Base-by-base conservation (phyloP, 1,140 invertebrate genomes). In the Cherax quadricarinatus region DNA sequence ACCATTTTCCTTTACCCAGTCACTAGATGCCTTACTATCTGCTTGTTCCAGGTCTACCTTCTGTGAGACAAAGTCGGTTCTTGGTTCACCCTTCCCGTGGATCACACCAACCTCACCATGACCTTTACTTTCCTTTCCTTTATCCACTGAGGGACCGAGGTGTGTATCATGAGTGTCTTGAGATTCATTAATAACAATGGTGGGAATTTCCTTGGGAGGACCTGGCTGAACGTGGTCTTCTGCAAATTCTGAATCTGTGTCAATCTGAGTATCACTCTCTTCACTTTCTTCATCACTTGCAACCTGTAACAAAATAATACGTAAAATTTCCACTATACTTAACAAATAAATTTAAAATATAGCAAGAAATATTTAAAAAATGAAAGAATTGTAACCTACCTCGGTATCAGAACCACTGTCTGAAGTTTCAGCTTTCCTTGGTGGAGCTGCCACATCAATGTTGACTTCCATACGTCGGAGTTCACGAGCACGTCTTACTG, bases 211-310 rank as follows among this genome's bases (percentile, higher is more conserved):
- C 18, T 94, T 94, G 0, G 92, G 89, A 0, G 94, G 94, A 24
- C 94, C 94, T 62, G 90, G 88, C 41, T 93, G 93, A 48, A 94
- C 93, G 53, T 94, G 94, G 94, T 98, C 97, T 93, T 97, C 97
- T 86, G 97, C 98, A 94, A 98, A 98, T 95, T 98, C 98, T 6
- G 98, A 98, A 94, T 98, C 98, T 0, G 98, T 98, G 80, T 97
- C 98, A 92, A 98, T 98, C 96, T 98, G 98, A 1, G 98, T 98
- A 3, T 97, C 98, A 16, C 97, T 96, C 94, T 97, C 96, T 57
- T 88, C 93, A 94, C 94, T 83, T 60, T 91, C 90, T 75, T 96
- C 96, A 86, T 96, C 97, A 21, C 97, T 97, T 91, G 97, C 97
- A 94, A 97, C 96, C 96, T 97, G 95, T 48, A 80, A 41, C 5